Percentiles rank a stretch among this genome's conserved stretches.
These are phyloP conservation scores for Diplazon laetatorius DNA, from an alignment of 2,888 invertebrate genomes.

Conservation along the genomic window DNA sequence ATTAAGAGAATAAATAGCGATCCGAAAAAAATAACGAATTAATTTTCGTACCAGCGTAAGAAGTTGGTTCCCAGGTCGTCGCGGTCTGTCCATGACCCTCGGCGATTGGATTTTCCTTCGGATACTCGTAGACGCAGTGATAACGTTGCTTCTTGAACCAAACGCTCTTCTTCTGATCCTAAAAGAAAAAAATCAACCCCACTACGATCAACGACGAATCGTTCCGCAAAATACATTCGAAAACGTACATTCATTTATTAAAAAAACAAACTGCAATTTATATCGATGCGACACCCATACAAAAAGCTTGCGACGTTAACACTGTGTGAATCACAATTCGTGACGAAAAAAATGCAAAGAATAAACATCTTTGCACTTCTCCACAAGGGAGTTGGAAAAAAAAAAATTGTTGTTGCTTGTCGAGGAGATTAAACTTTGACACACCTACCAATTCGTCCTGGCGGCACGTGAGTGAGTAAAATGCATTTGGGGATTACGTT, in stretches of 20 bases:
- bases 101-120: slow-evolving; percentile 86
- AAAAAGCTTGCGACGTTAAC: not conserved
- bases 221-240: slow-evolving; percentile 1
- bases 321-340: too few relatives aligned
- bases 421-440: slow-evolving; percentile 65
- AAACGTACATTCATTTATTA: not conserved
- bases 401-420: not conserved
- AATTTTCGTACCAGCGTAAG: slow-evolving; percentile 76
- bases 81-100: slow-evolving; percentile 75
- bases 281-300: not conserved
- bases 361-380: slow-evolving; percentile 16
- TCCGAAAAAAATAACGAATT: not conserved
- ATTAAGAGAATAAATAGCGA: too few relatives aligned
- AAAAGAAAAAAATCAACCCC: slow-evolving; percentile 38
- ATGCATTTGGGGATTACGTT: slow-evolving; percentile 38
- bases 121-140: slow-evolving; percentile 93
- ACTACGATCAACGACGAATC: slow-evolving; percentile 40
- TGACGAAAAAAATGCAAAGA: not conserved
- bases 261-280: not conserved
- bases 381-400: not conserved
- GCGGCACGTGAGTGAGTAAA: slow-evolving; percentile 72
- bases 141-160: slow-evolving; percentile 93
- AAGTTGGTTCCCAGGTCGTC: slow-evolving; percentile 70
- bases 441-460: slow-evolving; percentile 81
- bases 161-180: slow-evolving; percentile 88